Evolutionary conservation across 2,797 vertebrate genomes (phyloP).

Genomic region (Lophius americanus): DNA sequence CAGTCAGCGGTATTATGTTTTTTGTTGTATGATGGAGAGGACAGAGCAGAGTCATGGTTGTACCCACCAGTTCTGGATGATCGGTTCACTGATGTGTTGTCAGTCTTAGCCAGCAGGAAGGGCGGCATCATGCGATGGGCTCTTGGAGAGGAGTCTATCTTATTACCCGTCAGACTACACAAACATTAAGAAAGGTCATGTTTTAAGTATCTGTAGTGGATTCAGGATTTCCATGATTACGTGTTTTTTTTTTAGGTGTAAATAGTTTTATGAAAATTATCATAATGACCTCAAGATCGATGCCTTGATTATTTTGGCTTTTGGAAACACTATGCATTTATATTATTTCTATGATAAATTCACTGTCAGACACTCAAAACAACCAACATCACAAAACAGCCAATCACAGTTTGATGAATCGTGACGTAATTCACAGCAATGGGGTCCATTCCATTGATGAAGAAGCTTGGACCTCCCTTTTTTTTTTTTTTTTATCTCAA

Average conservation of each 20-base stretch:
- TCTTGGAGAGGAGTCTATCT: conserved; percentile 90
- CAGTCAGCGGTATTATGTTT: no score
- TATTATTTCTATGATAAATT: conserved; percentile 5
- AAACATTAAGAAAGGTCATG: not conserved
- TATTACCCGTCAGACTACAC: conserved; percentile 86
- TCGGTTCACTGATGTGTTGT: conserved; percentile 76
- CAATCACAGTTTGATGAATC: no score
- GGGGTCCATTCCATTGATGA: no score
- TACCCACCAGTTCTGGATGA: conserved; percentile 80
- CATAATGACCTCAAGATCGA: not conserved
- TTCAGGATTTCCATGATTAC: not conserved
- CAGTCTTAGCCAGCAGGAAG: conserved; percentile 86
- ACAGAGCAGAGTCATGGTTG: not conserved
- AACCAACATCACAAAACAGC: no score
- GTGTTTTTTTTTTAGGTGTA: not conserved
- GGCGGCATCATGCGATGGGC: conserved; percentile 88
- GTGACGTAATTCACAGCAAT: no score
- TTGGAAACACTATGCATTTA: not conserved
- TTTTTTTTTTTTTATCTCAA: no score
- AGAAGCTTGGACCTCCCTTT: no score
- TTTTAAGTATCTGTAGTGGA: not conserved
- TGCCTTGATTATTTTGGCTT: conserved; percentile 4
- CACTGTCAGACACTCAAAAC: no score
- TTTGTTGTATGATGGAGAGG: not conserved
- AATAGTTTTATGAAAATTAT: not conserved